Percentiles rank a stretch among this genome's conserved stretches.
These are phyloP conservation scores for Ochropleura leucogaster DNA, from an alignment of 2,888 invertebrate genomes.

Conservation along the genomic window DNA sequence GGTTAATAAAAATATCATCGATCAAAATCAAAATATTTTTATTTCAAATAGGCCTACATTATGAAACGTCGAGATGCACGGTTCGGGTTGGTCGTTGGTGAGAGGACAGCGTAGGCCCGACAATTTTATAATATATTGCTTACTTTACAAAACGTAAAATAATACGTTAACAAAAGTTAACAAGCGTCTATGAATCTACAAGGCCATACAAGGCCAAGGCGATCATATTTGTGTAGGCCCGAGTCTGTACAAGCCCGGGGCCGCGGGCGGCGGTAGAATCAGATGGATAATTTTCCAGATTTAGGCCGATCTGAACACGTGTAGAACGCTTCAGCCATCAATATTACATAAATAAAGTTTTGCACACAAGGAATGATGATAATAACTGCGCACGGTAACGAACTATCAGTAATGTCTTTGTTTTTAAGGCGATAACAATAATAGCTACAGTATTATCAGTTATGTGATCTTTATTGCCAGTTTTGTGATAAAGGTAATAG, in stretches of 20 bases:
- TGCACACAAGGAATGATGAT: conserved; percentile 29
- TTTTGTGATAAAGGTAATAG: conserved; percentile 9
- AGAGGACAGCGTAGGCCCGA: no score
- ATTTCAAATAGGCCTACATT: no score
- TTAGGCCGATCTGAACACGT: background rate
- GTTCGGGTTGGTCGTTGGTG: no score
- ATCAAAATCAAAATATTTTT: no score
- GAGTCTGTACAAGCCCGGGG: background rate
- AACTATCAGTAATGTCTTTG: conserved; percentile 4
- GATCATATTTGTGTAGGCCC: background rate
- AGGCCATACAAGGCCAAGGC: no score
- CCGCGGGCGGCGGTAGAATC: background rate
- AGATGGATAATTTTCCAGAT: background rate
- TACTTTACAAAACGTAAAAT: no score
- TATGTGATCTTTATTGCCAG: background rate
- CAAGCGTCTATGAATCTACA: no score
- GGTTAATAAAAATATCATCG: no score
- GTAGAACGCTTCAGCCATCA: background rate
- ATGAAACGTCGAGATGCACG: no score
- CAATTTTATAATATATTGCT: no score
- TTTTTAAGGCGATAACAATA: conserved; percentile 16
- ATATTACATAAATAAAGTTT: conserved; percentile 23
- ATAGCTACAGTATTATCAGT: conserved; percentile 19
- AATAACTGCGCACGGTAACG: conserved; percentile 22
- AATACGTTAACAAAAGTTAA: no score